phyloP scores from a whole-genome alignment of 2,888 invertebrate genomes.

The Schizotus pectinicornis region DNA sequence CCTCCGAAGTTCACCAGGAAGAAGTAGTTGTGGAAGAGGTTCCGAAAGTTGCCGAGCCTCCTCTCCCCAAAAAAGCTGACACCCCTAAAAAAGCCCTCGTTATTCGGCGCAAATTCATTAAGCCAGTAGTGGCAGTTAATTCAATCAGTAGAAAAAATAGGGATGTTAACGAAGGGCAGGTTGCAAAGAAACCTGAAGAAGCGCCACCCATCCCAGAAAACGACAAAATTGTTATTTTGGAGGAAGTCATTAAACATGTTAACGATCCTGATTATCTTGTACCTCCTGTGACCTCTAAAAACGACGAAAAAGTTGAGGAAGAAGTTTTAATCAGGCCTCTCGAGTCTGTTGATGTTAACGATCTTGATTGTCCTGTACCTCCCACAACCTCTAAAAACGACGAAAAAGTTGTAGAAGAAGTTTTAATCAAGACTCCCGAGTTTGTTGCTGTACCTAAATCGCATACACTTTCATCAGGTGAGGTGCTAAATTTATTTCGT shows the following conservation, averaged over 20 bases:
- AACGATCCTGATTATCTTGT: background rate
- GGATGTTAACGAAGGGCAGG: constrained; percentile 6
- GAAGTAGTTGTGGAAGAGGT: too few species aligned
- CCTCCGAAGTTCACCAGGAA: background rate
- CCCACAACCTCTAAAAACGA: too few species aligned
- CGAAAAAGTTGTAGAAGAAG: too few species aligned
- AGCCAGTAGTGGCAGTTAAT: constrained; percentile 41
- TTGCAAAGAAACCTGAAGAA: background rate
- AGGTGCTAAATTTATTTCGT: background rate
- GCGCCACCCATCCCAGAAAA: background rate
- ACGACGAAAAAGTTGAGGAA: too few species aligned
- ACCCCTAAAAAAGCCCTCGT: too few species aligned
- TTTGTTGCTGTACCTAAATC: too few species aligned
- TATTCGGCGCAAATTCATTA: constrained; percentile 46
- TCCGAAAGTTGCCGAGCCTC: too few species aligned
- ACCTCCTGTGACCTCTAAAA: too few species aligned
- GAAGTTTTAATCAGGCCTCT: too few species aligned
- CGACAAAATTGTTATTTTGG: constrained; percentile 18
- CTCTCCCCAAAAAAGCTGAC: background rate
- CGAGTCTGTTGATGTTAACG: too few species aligned
- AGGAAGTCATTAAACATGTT: constrained; percentile 7
- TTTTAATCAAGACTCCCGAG: too few species aligned
- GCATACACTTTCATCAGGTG: background rate
- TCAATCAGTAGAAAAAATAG: constrained; percentile 35
- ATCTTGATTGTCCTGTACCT: too few species aligned